Base-by-base conservation (phyloP, 2,797 vertebrate genomes). In the Enteromius paludinosus region DNA sequence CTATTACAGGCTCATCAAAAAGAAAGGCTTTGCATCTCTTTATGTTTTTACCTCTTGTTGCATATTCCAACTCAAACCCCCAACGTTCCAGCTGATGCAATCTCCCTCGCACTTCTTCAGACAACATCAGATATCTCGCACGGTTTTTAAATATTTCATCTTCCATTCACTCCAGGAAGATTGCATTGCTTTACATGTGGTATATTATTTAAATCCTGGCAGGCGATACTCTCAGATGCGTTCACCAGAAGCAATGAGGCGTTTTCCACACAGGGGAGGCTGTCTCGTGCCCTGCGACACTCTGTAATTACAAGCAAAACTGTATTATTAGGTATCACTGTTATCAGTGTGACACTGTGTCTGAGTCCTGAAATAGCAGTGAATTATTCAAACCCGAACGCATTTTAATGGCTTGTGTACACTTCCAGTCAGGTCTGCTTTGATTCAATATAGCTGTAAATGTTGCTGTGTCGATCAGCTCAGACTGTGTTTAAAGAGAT, bases 281-380 rank as follows among this genome's bases (percentile, higher is more conserved):
- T 25, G 66, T n/a, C 28, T 75, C 49, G 74, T 52, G 33, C 62
- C 61, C 38, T 3, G n/a, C 28, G 41, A 14, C 76, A 76, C 56
- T 66, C 11, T 69, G 75, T 87, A 83, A 85, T 87, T 87, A 87
- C 20, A n/a, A 79, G 73, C 78, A 61, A 62, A 41, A 82, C 35
- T 64, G 35, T 84, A 38, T 86, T 84, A 87, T 87, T 84, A 87
- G 61, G 72, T 61, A 62, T 66, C 66, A 35, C 38, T 82, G 14
- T 75, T 56, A n/a, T n/a, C n/a, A n/a, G n/a, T n/a, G n/a, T n/a
- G n/a, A n/a, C n/a, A n/a, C n/a, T n/a, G n/a, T n/a, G n/a, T n/a
- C n/a, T n/a, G n/a, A n/a, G n/a, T n/a, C 80, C 80, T 45, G 23
- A 66, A 75, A 66, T 75, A 56, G 23, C 61, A 30, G 3, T 43